phyloP scores from a whole-genome alignment of 2,888 invertebrate genomes.

The Tryphoninae sp. region DNA sequence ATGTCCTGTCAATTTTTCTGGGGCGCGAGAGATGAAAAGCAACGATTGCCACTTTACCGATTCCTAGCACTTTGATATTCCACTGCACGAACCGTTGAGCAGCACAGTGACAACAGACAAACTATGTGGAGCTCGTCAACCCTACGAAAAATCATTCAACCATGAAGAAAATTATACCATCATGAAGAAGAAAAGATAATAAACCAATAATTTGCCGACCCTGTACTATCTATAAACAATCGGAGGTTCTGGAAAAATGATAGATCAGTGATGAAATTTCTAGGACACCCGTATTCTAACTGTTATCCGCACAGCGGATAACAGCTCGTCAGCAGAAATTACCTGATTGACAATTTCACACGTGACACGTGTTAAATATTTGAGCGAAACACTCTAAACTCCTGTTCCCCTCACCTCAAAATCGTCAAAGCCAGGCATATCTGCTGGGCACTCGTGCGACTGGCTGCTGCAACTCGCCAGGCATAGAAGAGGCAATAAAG shows the following conservation, averaged over 20 bases:
- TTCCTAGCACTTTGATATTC: too few species aligned
- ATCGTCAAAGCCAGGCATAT: background rate
- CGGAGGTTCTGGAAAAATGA: background rate
- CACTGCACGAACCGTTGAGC: background rate
- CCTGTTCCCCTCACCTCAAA: too few species aligned
- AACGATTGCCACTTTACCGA: background rate
- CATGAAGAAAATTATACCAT: too few species aligned
- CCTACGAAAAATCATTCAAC: too few species aligned
- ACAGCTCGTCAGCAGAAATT: background rate
- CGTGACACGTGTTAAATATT: too few species aligned
- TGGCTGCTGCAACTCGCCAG: constrained; percentile 16
- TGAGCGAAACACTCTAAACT: too few species aligned
- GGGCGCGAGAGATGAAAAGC: background rate
- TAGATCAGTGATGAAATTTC: background rate
- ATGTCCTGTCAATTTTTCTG: constrained; percentile 26
- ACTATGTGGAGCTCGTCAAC: too few species aligned
- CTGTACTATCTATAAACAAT: background rate
- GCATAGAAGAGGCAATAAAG: constrained; percentile 39
- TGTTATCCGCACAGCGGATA: background rate
- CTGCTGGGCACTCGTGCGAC: background rate
- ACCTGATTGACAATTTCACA: background rate
- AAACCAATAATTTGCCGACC: background rate
- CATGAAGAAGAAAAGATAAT: too few species aligned
- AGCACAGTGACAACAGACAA: background rate
- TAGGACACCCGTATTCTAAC: background rate